These are phyloP conservation scores for Dreissena polymorpha DNA, from an alignment of 1,140 invertebrate genomes.

Conservation along the genomic window DNA sequence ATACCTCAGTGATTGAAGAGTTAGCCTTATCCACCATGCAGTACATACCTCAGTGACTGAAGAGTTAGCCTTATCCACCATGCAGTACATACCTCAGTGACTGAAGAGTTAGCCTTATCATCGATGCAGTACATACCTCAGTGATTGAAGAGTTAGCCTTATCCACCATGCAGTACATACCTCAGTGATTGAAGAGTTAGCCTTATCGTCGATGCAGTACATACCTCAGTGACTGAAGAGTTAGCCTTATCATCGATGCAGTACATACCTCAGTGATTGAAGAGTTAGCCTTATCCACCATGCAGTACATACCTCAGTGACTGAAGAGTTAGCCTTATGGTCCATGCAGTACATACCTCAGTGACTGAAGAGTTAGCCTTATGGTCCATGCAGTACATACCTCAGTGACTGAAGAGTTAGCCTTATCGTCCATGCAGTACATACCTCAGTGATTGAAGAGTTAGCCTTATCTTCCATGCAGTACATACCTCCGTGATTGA, in stretches of 20 bases:
- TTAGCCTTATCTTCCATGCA: slow-evolving; percentile 91
- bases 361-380: slow-evolving; percentile 86
- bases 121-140: slow-evolving; percentile 91
- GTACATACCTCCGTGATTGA: slow-evolving; percentile 89
- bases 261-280: slow-evolving; percentile 89
- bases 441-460: slow-evolving; percentile 87
- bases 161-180: slow-evolving; percentile 91
- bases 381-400: slow-evolving; percentile 91
- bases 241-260: slow-evolving; percentile 91
- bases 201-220: slow-evolving; percentile 91
- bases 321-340: slow-evolving; percentile 86
- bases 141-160: slow-evolving; percentile 86
- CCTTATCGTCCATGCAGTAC: slow-evolving; percentile 91
- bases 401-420: slow-evolving; percentile 88
- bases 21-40: slow-evolving; percentile 91
- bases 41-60: slow-evolving; percentile 89
- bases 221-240: slow-evolving; percentile 87
- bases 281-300: slow-evolving; percentile 89
- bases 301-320: slow-evolving; percentile 89
- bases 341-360: slow-evolving; percentile 91
- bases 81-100: slow-evolving; percentile 89
- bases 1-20: slow-evolving; percentile 87
- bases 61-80: slow-evolving; percentile 89
- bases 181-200: slow-evolving; percentile 88
- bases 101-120: slow-evolving; percentile 86